phyloP scores from a whole-genome alignment of 2,888 invertebrate genomes.

The Acleris holmiana region DNA sequence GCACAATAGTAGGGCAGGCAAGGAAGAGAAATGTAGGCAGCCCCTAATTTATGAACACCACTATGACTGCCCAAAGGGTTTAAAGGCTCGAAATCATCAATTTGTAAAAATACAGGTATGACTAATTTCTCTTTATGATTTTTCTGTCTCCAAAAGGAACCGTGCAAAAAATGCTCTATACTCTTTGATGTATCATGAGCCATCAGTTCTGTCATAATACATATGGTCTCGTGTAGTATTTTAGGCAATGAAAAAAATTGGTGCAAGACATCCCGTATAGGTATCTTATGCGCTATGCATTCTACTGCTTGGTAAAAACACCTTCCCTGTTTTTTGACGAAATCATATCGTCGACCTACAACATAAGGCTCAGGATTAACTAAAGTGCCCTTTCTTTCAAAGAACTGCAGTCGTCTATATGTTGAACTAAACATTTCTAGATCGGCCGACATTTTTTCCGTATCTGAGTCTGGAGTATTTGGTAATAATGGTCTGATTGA shows the following conservation, averaged over 20 bases:
- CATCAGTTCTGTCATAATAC: background rate
- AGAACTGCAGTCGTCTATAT: slow-evolving; percentile 7
- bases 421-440: slow-evolving; percentile 12
- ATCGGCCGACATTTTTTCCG: slow-evolving; percentile 4
- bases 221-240: background rate
- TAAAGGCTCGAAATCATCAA: slow-evolving; percentile 30
- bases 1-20: slow-evolving; percentile 14
- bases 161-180: background rate
- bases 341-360: slow-evolving; percentile 12
- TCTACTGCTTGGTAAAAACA: slow-evolving; percentile 13
- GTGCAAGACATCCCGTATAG: slow-evolving; percentile 10
- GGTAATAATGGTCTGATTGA: slow-evolving; percentile 10
- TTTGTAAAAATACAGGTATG: slow-evolving; percentile 26
- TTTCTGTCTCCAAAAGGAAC: background rate
- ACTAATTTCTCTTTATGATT: background rate
- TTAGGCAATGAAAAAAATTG: slow-evolving; percentile 16
- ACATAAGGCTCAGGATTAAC: slow-evolving; percentile 14
- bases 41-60: slow-evolving; percentile 27
- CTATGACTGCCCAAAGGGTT: slow-evolving; percentile 36
- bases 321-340: slow-evolving; percentile 5
- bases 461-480: background rate
- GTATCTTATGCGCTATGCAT: slow-evolving; percentile 16
- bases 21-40: slow-evolving; percentile 27
- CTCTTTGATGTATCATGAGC: background rate
- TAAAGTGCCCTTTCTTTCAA: slow-evolving; percentile 12